These are phyloP conservation scores for Leptopilina boulardi DNA, from an alignment of 1,140 invertebrate genomes.

Conservation along the genomic window DNA sequence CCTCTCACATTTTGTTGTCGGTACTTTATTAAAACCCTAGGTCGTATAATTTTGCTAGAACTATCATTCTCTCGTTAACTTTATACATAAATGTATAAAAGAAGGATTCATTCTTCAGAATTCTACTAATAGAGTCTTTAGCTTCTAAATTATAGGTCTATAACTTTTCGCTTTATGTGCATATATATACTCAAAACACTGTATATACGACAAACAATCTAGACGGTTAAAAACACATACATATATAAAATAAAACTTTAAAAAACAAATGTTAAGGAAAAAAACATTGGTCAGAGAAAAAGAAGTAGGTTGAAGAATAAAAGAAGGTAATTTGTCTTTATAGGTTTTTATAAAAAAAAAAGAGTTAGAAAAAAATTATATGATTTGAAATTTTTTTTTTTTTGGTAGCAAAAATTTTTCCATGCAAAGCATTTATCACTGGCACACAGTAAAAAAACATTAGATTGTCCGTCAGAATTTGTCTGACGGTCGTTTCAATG, in stretches of 20 bases:
- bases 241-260: no score
- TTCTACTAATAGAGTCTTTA: conserved; percentile 9
- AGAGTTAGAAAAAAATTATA: no score
- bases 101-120: background rate
- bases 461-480: background rate
- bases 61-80: conserved; percentile 40
- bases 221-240: background rate
- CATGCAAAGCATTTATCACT: background rate
- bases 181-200: background rate
- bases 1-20: background rate
- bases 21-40: conserved; percentile 10
- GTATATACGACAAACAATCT: background rate
- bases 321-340: no score
- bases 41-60: background rate
- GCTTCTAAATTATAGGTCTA: background rate
- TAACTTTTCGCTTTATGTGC: background rate
- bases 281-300: no score
- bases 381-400: background rate
- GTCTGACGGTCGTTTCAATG: background rate
- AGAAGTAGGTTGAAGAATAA: no score
- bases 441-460: background rate
- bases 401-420: background rate
- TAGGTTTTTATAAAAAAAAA: no score
- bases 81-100: conserved; percentile 27
- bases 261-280: no score